Base-by-base conservation (phyloP, 2,113 vertebrate genomes). In the Galemys pyrenaicus region DNA sequence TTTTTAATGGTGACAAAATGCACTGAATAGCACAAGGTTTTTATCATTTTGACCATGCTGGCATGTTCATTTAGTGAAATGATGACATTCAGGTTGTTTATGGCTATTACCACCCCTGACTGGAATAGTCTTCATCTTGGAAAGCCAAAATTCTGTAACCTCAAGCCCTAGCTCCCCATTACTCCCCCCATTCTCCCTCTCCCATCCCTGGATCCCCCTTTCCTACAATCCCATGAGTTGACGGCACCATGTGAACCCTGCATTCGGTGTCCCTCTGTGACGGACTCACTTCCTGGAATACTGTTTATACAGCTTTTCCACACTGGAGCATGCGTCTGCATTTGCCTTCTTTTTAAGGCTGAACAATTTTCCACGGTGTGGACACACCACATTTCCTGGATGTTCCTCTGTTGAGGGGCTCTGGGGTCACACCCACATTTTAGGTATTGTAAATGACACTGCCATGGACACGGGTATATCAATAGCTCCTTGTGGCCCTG, bases 51-150 rank as follows among this genome's bases (percentile, higher is more conserved):
- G 19, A 13, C n/a, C n/a, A 3, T 24, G 13, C 44, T 24, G 22
- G 32, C 22, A 28, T 0, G 6, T 24, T 0, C 16, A n/a, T 22
- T 32, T n/a, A 32, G 54, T 3, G 78, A 24, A 1, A 4, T 39
- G 65, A 16, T 22, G 7, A 39, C 19, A 12, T 17, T 51, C 8
- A 8, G 24, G 24, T 22, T 19, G 32, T 5, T 11, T 1, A 19
- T 26, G 30, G 20, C 3, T 39, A 8, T 51, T 16, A 8, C n/a
- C 6, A 11, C n/a, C n/a, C n/a, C n/a, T n/a, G n/a, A n/a, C n/a
- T n/a, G n/a, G n/a, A n/a, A n/a, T n/a, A n/a, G n/a, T n/a, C 11
- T 54, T 35, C 49, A 6, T 28, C 46, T 28, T 5, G 22, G 41
- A 13, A 54, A 9, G 19, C 49, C 15, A n/a, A 67, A 35, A 58